Evolutionary conservation across 2,113 vertebrate species (phyloP).

Genomic region (Sakesphorus luctuosus): DNA sequence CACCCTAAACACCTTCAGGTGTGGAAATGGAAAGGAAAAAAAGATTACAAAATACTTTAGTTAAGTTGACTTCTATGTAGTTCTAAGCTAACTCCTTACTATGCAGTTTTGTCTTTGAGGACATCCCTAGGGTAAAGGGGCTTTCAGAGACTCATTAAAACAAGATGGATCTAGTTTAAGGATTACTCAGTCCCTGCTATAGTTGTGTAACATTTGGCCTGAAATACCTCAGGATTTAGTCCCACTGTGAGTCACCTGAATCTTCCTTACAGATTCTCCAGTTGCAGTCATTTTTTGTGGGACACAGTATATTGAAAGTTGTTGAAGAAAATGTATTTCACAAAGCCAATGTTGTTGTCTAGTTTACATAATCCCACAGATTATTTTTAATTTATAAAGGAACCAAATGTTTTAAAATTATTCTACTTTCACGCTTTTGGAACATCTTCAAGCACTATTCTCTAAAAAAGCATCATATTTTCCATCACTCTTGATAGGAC

Average conservation of each 20-base stretch:
- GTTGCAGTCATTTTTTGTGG: not conserved
- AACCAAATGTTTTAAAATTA: fast-evolving
- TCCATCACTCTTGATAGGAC: not conserved
- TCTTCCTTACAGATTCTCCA: not conserved
- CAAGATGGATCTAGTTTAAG: not conserved
- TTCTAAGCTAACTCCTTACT: not conserved
- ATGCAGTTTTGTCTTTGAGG: not conserved
- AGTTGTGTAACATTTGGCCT: not conserved
- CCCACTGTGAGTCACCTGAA: not conserved
- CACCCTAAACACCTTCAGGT: not conserved
- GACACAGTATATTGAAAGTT: not conserved
- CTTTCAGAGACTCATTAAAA: not conserved
- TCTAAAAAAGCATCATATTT: not conserved
- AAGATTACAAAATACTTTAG: not conserved
- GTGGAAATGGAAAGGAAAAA: not conserved
- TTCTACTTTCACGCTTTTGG: not conserved
- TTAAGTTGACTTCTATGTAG: not conserved
- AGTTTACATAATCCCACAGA: not conserved
- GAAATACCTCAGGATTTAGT: not conserved
- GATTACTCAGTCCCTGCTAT: fast-evolving
- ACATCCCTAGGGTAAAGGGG: not conserved
- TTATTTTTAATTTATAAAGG: not conserved
- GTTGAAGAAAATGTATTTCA: not conserved
- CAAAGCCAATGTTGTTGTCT: not conserved
- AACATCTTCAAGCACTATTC: not conserved